A percentile compares a stretch with the other conserved stretches of the same genome.
phyloP scores from a whole-genome alignment of 1,140 invertebrate genomes.

The Pseudomyrmex flavicornis region DNA sequence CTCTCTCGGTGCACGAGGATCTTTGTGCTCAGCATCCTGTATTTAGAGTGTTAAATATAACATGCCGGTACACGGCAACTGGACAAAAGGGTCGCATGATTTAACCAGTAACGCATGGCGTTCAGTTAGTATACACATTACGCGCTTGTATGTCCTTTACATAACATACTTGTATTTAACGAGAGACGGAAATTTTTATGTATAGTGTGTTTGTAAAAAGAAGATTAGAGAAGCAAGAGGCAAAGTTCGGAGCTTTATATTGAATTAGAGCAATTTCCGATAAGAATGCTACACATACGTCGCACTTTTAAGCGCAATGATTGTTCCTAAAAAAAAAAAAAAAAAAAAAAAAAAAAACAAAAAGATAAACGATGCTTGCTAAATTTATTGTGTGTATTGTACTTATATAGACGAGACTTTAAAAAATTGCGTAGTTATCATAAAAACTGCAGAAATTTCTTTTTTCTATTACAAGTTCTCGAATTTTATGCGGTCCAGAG shows the following conservation, averaged over 20 bases:
- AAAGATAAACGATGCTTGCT: neutral
- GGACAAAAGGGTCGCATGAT: constrained; percentile 29
- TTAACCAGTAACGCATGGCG: neutral
- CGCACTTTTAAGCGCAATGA: neutral
- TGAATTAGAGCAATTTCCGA: neutral
- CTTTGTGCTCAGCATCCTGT: neutral
- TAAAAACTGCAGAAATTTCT: neutral
- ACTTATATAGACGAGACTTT: no score
- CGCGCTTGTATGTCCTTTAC: neutral
- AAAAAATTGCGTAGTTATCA: neutral
- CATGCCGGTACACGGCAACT: neutral
- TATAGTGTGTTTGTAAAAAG: neutral
- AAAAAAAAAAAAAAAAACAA: neutral
- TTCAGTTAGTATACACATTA: constrained; percentile 6
- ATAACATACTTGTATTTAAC: constrained; percentile 30
- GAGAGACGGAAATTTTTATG: neutral
- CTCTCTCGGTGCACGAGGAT: neutral
- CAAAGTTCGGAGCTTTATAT: neutral
- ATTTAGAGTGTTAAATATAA: constrained; percentile 29
- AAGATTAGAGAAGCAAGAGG: neutral
- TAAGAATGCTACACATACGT: no score
- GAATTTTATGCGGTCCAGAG: neutral
- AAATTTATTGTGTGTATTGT: neutral
- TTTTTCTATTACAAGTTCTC: neutral
- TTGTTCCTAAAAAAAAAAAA: neutral